These are phyloP conservation scores for Acanthosoma haemorrhoidale DNA, from an alignment of 2,888 invertebrate species.

Conservation along the genomic window DNA sequence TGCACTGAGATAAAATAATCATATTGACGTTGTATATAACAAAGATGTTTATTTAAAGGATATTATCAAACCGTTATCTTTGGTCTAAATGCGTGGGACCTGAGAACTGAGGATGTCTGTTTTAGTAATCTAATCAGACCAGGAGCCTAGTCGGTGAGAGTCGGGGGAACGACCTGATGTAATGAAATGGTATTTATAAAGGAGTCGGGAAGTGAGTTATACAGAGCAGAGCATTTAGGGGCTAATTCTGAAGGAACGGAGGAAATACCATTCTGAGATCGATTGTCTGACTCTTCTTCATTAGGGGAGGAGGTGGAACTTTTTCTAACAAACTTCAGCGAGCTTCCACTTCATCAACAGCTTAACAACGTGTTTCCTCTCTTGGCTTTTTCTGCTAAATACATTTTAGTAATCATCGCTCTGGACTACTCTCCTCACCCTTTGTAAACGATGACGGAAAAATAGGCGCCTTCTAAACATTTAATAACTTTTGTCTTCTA, in stretches of 20 bases:
- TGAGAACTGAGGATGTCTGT: no score
- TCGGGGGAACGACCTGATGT: no score
- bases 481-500: no score
- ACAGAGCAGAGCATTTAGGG: not conserved
- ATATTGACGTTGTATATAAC: no score
- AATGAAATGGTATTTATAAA: no score
- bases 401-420: not conserved
- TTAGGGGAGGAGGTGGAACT: not conserved
- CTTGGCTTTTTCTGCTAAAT: not conserved
- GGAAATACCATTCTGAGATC: conserved; percentile 7
- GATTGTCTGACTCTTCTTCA: conserved; percentile 9
- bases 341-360: conserved; percentile 11
- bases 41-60: no score
- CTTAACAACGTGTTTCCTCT: not conserved
- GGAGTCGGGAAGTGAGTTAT: not conserved
- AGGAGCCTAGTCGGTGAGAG: no score
- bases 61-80: no score
- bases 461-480: not conserved
- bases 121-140: no score
- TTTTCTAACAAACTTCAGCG: conserved; percentile 11
- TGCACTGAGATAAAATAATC: no score
- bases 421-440: not conserved
- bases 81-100: no score
- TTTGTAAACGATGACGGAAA: not conserved
- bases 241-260: not conserved